Base-by-base conservation (phyloP, 1,140 invertebrate genomes). In the Drosophila serrata region DNA sequence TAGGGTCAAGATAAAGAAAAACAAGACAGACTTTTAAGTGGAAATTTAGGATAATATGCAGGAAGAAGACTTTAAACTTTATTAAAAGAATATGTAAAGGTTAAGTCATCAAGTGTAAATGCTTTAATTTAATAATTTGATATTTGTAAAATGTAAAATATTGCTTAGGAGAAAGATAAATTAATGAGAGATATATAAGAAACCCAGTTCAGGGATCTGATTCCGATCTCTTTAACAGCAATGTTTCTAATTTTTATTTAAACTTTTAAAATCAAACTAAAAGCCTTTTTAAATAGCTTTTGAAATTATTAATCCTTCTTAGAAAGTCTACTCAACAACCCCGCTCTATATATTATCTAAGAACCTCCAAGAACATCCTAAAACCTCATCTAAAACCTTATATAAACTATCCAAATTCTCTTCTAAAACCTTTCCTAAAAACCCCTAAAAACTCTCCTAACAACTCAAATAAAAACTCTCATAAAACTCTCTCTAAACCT, bases 171-270 rank as follows among this genome's bases (percentile, higher is more conserved):
- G 4, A 37, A 0, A 37, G 35, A 15, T 3, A 40, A 17, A 40
- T 17, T 17, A 17, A 40, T 15, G 5, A 13, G 35, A 13, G 12
- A 37, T 6, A 15, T 6, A 15, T 6, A 15, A 4, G 9, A 17
- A 17, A 7, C 1, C 4, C 12, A 22, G 3, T 22, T 22, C 6
- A 45, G 3, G 3, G 7, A 40, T 40, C n/a, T 45, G 1, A 7
- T 13, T 40, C n/a, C 22, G 1, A 7, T 13, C 1, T 15, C 6
- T 13, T 15, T 0, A 24, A 45, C 8, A 27, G 7, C 15, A 48
- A 15, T 2, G 1, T 0, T 6, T 17, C 0, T 12, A 3, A 29
- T 49, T 17, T 29, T 29, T 0, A 2, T 17, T 6, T 4, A 0
- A 17, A 17, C 46, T 29, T 17, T 15, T 27, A 27, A 29, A 48